phyloP scores from a whole-genome alignment of 2,888 invertebrate genomes.

The Drosophila demipolita region DNA sequence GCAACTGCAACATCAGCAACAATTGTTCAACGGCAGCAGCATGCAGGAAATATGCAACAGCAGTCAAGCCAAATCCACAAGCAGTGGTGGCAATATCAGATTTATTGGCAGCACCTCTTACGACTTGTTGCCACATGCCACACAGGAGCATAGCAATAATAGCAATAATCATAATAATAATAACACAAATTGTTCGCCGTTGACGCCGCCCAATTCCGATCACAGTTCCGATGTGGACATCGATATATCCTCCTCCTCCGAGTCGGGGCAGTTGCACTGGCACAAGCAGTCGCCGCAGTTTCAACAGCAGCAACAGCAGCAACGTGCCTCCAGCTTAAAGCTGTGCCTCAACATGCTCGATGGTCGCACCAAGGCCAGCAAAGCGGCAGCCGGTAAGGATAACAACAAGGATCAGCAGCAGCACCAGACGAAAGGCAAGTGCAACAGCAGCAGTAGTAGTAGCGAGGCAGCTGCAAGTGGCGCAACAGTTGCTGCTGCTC shows the following conservation, averaged over 20 bases:
- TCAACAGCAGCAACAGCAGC: conserved; percentile 50
- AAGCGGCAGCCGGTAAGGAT: conserved; percentile 63
- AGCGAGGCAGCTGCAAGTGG: conserved; percentile 2
- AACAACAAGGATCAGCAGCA: conserved; percentile 52
- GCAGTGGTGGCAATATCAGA: conserved; percentile 71
- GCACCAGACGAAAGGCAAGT: conserved; percentile 37
- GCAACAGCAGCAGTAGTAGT: conserved; percentile 21
- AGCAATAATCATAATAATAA: not conserved
- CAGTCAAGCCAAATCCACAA: conserved; percentile 38
- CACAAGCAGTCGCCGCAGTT: conserved; percentile 44
- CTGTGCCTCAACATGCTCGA: conserved; percentile 82
- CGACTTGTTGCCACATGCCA: conserved; percentile 44
- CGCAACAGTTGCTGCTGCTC: conserved; percentile 19
- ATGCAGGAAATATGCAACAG: conserved; percentile 85
- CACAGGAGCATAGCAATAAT: not conserved
- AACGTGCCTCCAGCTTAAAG: conserved; percentile 66
- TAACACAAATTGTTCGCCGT: conserved; percentile 85
- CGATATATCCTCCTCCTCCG: conserved; percentile 85
- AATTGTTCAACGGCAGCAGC: conserved; percentile 54
- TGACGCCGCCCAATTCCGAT: conserved; percentile 90
- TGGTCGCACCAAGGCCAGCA: conserved; percentile 83
- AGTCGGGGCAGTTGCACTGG: conserved; percentile 79
- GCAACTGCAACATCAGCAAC: not conserved
- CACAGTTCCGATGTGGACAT: conserved; percentile 90
- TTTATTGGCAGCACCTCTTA: conserved; percentile 82